Conservation (phyloP, 1,140 invertebrate genomes). For the Dinoponera quadriceps region DNA sequence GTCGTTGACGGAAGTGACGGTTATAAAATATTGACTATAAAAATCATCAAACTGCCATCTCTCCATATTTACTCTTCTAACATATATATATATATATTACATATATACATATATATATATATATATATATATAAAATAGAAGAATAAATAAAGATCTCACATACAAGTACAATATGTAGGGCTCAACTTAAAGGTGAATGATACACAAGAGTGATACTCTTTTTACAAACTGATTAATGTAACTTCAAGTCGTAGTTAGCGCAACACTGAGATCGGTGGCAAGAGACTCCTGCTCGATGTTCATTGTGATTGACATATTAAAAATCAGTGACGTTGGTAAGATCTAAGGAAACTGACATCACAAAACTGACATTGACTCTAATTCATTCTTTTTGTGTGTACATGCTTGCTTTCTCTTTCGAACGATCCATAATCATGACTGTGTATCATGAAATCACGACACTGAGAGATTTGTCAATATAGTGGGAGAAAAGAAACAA, state of each 20-base stretch:
- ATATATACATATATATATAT: conserved; percentile 70
- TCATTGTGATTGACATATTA: conserved; percentile 41
- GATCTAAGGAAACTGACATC: neutral
- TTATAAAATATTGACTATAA: conserved; percentile 81
- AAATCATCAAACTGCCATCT: conserved; percentile 78
- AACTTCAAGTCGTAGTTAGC: conserved; percentile 77
- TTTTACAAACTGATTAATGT: conserved; percentile 76
- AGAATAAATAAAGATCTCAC: conserved; percentile 78
- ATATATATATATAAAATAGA: conserved; percentile 72
- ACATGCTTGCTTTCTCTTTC: conserved; percentile 10
- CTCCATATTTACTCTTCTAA: conserved; percentile 63
- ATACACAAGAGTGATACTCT: conserved; percentile 74
- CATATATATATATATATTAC: conserved; percentile 74
- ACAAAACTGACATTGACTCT: neutral
- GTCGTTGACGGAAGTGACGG: conserved; percentile 73
- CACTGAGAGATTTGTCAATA: conserved; percentile 57
- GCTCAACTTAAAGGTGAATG: conserved; percentile 76
- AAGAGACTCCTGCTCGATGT: conserved; percentile 81
- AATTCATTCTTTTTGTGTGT: conserved; percentile 33
- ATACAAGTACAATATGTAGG: conserved; percentile 79
- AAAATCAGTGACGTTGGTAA: conserved; percentile 27
- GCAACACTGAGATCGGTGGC: conserved; percentile 83
- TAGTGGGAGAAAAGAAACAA: conserved; percentile 24
- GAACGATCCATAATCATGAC: conserved; percentile 32
- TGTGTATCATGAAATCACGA: conserved; percentile 41